phyloP scores from a whole-genome alignment of 2,888 invertebrate species.

The Pandemis corylana region DNA sequence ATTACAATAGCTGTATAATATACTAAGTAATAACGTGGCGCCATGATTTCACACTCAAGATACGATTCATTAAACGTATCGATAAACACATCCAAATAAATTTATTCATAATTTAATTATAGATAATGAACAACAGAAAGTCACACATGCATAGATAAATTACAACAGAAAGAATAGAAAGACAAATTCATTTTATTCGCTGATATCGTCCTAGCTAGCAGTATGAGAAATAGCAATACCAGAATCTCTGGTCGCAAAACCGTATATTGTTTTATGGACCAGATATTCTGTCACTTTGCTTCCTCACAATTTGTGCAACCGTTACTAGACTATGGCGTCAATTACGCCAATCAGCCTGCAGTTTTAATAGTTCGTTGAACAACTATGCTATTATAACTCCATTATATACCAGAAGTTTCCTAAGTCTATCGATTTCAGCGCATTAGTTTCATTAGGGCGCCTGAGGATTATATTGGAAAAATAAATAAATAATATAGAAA shows the following conservation, averaged over 20 bases:
- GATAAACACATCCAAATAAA: not conserved
- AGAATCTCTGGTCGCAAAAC: not conserved
- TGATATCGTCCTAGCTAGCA: not conserved
- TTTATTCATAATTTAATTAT: not conserved
- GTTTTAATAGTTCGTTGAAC: not conserved
- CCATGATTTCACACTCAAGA: constrained; percentile 26
- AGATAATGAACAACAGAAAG: not conserved
- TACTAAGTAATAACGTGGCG: constrained; percentile 41
- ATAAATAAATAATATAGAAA: not conserved
- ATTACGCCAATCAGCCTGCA: not conserved
- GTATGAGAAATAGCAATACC: not conserved
- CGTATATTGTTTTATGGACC: not conserved
- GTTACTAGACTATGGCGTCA: not conserved
- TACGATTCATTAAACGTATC: constrained; percentile 16
- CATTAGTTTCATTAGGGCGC: not conserved
- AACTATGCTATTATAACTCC: not conserved
- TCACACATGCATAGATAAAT: not conserved
- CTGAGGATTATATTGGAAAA: not conserved
- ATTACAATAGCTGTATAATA: constrained; percentile 65
- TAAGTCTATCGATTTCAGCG: not conserved
- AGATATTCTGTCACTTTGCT: not conserved
- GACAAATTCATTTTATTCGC: not conserved
- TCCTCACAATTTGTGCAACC: not conserved
- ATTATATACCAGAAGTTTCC: not conserved
- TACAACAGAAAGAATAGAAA: not conserved